Conservation (phyloP, 2,888 invertebrate species). For the Hydraecia micacea region DNA sequence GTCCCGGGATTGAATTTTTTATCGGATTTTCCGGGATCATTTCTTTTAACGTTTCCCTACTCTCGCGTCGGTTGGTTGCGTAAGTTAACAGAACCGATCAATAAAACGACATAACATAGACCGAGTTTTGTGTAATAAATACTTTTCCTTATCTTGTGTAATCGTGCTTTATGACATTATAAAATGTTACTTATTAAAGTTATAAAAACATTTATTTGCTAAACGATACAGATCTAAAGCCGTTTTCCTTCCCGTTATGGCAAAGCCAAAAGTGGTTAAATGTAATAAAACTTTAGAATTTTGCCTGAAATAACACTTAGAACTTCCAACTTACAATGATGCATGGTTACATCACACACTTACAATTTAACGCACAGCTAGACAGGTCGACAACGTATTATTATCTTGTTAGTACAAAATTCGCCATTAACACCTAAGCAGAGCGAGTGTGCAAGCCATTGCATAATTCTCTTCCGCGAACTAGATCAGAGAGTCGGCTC, state of each 20-base stretch:
- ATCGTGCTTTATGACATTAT: conserved; percentile 20
- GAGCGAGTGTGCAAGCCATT: conserved; percentile 51
- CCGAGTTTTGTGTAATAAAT: conserved; percentile 37
- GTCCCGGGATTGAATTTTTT: conserved; percentile 43
- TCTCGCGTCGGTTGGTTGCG: conserved; percentile 34
- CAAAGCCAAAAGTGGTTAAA: not conserved
- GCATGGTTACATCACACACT: conserved; percentile 12
- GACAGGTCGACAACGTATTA: conserved; percentile 35
- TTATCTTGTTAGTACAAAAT: conserved; percentile 53
- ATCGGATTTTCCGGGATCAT: conserved; percentile 59
- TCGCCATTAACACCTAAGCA: conserved; percentile 56
- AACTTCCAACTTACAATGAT: not conserved
- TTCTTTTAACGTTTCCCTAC: conserved; percentile 48
- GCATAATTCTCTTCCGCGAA: conserved; percentile 65
- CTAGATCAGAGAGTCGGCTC: conserved; percentile 60
- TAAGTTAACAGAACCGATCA: conserved; percentile 41
- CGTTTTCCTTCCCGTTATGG: conserved; percentile 16
- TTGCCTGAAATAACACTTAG: not conserved
- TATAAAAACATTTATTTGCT: not conserved
- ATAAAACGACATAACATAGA: conserved; percentile 44
- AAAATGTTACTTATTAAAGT: conserved; percentile 13
- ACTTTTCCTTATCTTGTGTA: conserved; percentile 45
- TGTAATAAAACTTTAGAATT: not conserved
- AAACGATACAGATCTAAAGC: not conserved
- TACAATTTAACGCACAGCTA: conserved; percentile 16